phyloP scores from a whole-genome alignment of 2,113 vertebrate species.

The Sinocyclocheilus anophthalmus region DNA sequence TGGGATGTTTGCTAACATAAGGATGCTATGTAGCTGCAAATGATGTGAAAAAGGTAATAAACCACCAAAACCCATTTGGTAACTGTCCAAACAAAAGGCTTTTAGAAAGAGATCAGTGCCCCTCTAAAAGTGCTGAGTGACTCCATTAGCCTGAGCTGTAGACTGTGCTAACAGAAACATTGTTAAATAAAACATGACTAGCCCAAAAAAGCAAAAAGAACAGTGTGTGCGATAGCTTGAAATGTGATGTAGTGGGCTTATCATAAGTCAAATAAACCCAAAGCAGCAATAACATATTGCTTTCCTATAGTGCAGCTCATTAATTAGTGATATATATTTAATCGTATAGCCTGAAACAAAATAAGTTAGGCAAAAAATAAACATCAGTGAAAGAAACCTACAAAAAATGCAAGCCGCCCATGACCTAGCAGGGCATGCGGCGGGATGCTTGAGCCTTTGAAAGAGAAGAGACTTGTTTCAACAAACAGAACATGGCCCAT shows the following conservation, averaged over 20 bases:
- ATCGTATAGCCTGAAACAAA: constrained; percentile 47
- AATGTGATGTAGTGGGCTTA: neutral
- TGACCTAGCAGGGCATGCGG: constrained; percentile 45
- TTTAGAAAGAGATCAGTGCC: neutral
- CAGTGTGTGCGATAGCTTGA: neutral
- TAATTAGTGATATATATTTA: constrained; percentile 61
- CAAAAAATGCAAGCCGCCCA: neutral
- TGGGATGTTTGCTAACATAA: neutral
- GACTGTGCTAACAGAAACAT: neutral
- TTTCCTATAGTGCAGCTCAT: constrained; percentile 40
- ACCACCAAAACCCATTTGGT: neutral
- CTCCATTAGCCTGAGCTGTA: neutral
- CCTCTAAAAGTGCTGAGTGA: neutral
- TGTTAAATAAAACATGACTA: constrained; percentile 6
- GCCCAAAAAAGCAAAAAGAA: neutral
- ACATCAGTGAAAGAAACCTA: constrained; percentile 41
- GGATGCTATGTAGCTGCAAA: neutral
- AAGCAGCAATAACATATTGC: constrained; percentile 34
- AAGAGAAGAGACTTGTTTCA: constrained; percentile 40
- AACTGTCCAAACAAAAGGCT: neutral
- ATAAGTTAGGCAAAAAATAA: constrained; percentile 41
- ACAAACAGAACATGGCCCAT: constrained; percentile 44
- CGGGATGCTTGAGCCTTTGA: constrained; percentile 27
- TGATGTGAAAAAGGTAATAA: neutral
- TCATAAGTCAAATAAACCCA: constrained; percentile 52